Evolutionary conservation across 2,113 vertebrate species (phyloP).

Genomic region (Benitochromis conjunctus): DNA sequence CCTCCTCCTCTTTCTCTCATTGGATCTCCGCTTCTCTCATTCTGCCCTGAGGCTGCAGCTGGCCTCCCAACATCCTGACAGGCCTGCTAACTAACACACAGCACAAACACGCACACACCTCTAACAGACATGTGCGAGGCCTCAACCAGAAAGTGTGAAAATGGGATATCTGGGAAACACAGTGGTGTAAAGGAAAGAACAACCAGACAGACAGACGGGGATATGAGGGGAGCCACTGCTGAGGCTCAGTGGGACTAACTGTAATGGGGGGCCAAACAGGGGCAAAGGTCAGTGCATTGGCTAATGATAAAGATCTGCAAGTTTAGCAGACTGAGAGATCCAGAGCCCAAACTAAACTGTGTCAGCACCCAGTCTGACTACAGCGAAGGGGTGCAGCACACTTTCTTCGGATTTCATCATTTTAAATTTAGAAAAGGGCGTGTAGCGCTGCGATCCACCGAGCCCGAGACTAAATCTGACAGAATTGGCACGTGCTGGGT

Average conservation of each 20-base stretch:
- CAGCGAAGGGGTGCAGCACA: neutral
- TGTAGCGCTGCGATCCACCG: neutral
- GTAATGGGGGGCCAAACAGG: neutral
- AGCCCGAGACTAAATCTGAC: constrained; percentile 38
- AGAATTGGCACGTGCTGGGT: constrained; percentile 53
- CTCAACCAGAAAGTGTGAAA: constrained; percentile 16
- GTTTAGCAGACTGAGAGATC: neutral
- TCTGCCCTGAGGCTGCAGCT: constrained; percentile 55
- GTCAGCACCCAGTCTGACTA: neutral
- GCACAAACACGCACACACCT: neutral
- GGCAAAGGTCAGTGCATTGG: constrained; percentile 30
- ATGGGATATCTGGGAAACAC: constrained; percentile 37
- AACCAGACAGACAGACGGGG: neutral
- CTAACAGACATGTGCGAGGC: constrained; percentile 22
- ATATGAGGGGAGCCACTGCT: constrained; percentile 4
- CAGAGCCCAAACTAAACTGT: neutral
- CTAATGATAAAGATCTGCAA: constrained; percentile 49
- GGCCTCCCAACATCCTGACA: constrained; percentile 54
- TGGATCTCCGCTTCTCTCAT: constrained; percentile 3
- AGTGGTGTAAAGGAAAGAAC: neutral
- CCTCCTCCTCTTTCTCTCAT: constrained; percentile 41
- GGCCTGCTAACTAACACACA: constrained; percentile 24
- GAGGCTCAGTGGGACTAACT: neutral
- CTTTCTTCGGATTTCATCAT: neutral
- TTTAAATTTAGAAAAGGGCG: constrained; percentile 14